A percentile compares a stretch with the other conserved stretches of the same genome.
These are phyloP conservation scores for Sapajus apella DNA, from an alignment of 2,113 vertebrate genomes.

Conservation along the genomic window DNA sequence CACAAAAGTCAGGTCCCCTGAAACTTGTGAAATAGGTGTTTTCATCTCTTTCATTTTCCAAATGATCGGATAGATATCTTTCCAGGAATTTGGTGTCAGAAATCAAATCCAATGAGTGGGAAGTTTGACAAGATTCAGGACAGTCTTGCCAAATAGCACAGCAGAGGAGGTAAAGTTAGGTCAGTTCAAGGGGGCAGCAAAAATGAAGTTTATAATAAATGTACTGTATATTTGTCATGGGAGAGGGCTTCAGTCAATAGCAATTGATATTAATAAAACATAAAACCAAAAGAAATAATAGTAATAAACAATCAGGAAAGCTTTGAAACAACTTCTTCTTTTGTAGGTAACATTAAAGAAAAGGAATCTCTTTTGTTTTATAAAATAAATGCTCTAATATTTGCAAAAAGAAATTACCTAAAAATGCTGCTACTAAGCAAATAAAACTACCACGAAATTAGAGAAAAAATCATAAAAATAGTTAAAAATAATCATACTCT, in stretches of 20 bases:
- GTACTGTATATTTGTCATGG: background rate
- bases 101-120: slow-evolving; percentile 46
- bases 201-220: background rate
- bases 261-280: background rate
- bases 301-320: background rate
- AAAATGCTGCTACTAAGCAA: slow-evolving; percentile 16
- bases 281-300: background rate
- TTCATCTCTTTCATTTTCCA: background rate
- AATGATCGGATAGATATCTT: background rate
- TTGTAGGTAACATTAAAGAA: slow-evolving; percentile 46
- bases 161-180: background rate
- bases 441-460: background rate
- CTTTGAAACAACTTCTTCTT: background rate
- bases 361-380: slow-evolving; percentile 43
- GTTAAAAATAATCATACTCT: background rate
- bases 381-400: background rate
- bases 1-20: background rate
- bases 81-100: slow-evolving; percentile 63
- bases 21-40: slow-evolving; percentile 3
- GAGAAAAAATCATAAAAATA: background rate
- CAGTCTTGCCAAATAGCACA: background rate
- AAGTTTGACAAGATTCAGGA: slow-evolving; percentile 26
- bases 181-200: background rate
- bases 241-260: background rate
- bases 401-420: background rate